These are phyloP conservation scores for Oncorhynchus keta DNA, from an alignment of 2,113 vertebrate species.

Conservation along the genomic window DNA sequence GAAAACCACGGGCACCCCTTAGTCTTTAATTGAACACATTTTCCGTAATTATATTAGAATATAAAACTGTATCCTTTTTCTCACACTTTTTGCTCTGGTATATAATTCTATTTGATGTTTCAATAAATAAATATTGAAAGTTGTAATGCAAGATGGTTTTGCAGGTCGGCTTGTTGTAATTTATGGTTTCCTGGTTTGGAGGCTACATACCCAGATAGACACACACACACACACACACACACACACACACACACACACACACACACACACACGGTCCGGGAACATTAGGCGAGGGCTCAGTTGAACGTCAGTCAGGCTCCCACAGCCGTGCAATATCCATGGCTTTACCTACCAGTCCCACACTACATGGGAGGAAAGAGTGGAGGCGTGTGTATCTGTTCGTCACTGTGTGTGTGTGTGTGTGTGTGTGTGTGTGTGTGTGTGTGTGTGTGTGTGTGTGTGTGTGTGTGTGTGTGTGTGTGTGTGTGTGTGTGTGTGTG, in stretches of 20 bases:
- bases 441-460: too few species aligned
- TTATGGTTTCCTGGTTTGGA: constrained; percentile 48
- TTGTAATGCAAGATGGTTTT: constrained; percentile 37
- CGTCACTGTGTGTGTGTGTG: too few species aligned
- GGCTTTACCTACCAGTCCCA: neutral
- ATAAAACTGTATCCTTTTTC: constrained; percentile 21
- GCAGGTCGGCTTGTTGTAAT: constrained; percentile 43
- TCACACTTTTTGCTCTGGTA: constrained; percentile 17
- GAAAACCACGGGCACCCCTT: constrained; percentile 5
- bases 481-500: too few species aligned
- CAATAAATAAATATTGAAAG: constrained; percentile 37
- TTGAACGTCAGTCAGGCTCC: neutral
- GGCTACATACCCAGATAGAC: constrained; percentile 22
- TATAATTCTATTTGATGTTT: constrained; percentile 45
- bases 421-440: too few species aligned
- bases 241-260: constrained; percentile 1
- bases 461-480: too few species aligned
- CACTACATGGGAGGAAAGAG: neutral
- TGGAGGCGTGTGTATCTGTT: too few species aligned
- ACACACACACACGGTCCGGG: too few species aligned
- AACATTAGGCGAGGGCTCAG: neutral
- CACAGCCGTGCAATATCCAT: too few species aligned
- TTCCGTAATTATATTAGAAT: constrained; percentile 12
- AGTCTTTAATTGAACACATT: constrained; percentile 24
- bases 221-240: constrained; percentile 16